Percentiles rank a stretch among this genome's conserved stretches.
phyloP scores from a whole-genome alignment of 2,888 invertebrate genomes.

The Ditula angustiorana region DNA sequence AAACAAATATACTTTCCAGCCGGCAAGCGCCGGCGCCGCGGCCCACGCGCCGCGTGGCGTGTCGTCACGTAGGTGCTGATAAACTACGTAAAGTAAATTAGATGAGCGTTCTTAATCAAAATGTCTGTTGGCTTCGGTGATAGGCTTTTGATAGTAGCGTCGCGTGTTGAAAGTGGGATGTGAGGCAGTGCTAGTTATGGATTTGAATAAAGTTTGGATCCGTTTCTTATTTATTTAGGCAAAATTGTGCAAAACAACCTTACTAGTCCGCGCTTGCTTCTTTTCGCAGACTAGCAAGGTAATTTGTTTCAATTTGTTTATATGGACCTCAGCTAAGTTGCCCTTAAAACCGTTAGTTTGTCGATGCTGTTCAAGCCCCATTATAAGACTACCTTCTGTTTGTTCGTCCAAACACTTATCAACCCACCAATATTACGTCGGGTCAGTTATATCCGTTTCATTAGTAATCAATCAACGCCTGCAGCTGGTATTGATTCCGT shows the following conservation, averaged over 20 bases:
- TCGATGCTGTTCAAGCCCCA: too few species aligned
- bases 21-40: constrained; percentile 30
- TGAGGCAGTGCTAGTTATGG: too few species aligned
- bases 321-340: too few species aligned
- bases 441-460: constrained; percentile 21
- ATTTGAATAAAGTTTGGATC: too few species aligned
- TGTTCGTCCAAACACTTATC: not conserved
- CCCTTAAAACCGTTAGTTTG: too few species aligned
- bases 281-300: too few species aligned
- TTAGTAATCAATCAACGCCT: constrained; percentile 39
- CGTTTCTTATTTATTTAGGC: too few species aligned
- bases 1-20: not conserved
- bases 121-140: constrained; percentile 9
- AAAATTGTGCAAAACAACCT: too few species aligned
- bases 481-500: constrained; percentile 45
- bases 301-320: too few species aligned
- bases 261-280: too few species aligned
- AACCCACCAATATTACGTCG: not conserved
- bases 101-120: constrained; percentile 17
- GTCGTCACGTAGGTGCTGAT: constrained; percentile 36
- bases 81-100: constrained; percentile 35
- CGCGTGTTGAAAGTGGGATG: too few species aligned
- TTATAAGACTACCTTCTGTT: too few species aligned
- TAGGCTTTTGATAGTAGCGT: constrained; percentile 17
- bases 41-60: constrained; percentile 32